Conservation (phyloP, 2,797 vertebrate species). For the Halcyon leucocephala region DNA sequence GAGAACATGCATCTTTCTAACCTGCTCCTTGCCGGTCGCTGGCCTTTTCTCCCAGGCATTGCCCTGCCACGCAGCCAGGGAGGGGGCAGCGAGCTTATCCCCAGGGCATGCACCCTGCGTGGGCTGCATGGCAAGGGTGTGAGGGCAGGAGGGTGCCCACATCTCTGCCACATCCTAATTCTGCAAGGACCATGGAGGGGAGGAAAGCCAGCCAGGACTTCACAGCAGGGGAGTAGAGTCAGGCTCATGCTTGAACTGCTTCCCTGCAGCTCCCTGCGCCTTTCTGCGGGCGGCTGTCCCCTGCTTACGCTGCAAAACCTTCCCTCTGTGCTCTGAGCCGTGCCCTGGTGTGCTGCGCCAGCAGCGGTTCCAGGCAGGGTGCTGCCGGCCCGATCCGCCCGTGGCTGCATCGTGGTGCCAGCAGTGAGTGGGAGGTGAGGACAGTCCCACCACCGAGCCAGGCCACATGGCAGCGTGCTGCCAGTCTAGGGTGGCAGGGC, state of each 20-base stretch:
- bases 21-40: not conserved
- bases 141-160: not conserved
- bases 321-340: not conserved
- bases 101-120: accelerated
- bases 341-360: not conserved
- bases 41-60: not conserved
- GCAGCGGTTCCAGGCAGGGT: not conserved
- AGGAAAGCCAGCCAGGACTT: not conserved
- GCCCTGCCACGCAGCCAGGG: accelerated
- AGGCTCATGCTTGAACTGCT: not conserved
- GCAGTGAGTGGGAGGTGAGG: not conserved
- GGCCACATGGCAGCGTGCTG: not conserved
- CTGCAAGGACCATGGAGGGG: not conserved
- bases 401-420: accelerated
- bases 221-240: not conserved
- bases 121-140: accelerated
- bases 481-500: accelerated
- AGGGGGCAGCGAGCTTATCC: not conserved
- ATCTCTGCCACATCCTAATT: not conserved
- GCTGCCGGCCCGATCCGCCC: not conserved
- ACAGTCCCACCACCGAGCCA: accelerated
- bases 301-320: not conserved
- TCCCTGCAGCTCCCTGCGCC: not conserved
- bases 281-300: not conserved
- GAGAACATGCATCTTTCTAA: constrained; percentile 15